These are phyloP conservation scores for Philaethria dido DNA, from an alignment of 2,888 invertebrate species.

Conservation along the genomic window DNA sequence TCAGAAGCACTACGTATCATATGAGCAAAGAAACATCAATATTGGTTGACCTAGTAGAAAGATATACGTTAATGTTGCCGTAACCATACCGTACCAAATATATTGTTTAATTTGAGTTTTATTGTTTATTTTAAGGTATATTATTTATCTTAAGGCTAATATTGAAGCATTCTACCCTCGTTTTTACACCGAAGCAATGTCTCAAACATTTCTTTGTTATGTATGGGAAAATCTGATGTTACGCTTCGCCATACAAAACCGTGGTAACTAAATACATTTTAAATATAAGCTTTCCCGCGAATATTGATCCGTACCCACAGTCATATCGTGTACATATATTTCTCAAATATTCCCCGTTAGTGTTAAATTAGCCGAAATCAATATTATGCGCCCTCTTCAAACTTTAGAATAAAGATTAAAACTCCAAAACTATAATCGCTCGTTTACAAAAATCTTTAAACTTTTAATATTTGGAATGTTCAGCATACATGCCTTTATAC, in stretches of 20 bases:
- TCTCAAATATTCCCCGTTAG: not conserved
- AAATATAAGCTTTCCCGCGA: not conserved
- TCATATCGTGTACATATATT: not conserved
- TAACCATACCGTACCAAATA: too few species aligned
- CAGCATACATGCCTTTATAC: conserved; percentile 70
- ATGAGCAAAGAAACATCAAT: too few species aligned
- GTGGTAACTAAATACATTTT: not conserved
- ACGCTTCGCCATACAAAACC: too few species aligned
- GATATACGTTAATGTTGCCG: too few species aligned
- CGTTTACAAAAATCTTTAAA: conserved; percentile 67
- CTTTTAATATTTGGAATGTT: conserved; percentile 67
- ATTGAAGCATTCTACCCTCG: too few species aligned
- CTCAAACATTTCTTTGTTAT: not conserved
- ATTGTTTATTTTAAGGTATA: too few species aligned
- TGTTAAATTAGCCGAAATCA: not conserved
- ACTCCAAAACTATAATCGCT: conserved; percentile 42
- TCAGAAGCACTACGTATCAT: too few species aligned
- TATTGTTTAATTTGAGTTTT: too few species aligned
- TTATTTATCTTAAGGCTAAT: too few species aligned
- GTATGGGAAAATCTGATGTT: too few species aligned
- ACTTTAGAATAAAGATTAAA: conserved; percentile 19
- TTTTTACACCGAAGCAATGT: too few species aligned
- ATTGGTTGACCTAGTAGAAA: too few species aligned
- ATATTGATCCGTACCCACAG: not conserved
- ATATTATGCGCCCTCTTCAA: not conserved